Evolutionary conservation across 2,888 invertebrate species (phyloP), one percentile per base, ranked within the genome.

Genomic region (Lasius fuliginosus): DNA sequence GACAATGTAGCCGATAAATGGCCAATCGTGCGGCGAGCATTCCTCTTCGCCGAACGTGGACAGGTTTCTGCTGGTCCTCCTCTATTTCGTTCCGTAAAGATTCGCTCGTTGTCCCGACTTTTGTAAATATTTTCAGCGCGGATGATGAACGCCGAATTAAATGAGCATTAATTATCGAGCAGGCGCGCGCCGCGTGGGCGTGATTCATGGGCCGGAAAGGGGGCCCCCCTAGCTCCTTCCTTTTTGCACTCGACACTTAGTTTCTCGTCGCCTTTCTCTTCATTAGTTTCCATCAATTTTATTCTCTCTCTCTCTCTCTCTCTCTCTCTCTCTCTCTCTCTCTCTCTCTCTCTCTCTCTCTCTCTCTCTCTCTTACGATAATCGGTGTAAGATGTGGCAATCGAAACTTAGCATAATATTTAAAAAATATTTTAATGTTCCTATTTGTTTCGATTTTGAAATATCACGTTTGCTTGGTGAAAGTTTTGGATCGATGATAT

Each of bases 71-170:
- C 84, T 81, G 84, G 84, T 75, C 85, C 87, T 86, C 76, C 83
- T 86, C 84, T 86, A 84, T 89, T 89, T 81, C 81, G 83, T 84
- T 86, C 77, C 81, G 58, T 81, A 85, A 84, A 75, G 73, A 53
- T 62, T 82, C 27, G 62, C 53, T 53, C 81, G 88, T 89, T 91
- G 92, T 91, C 87, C 91, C 82, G 84, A 92, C 92, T 92, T 93
- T 91, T 91, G 93, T 92, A 92, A 93, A 93, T 93, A 94, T 93
- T 92, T 92, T 90, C 91, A 90, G 89, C 90, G 77, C 85, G 90
- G 91, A 93, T 94, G 94, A 94, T 93, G 93, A 92, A 94, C 93
- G 91, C 93, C 93, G 92, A 93, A 94, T 94, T 93, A 94, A 94
- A 94, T 91, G 93, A 92, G 93, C 93, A 94, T 94, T 94, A 94